Evolutionary conservation across 2,113 vertebrate species (phyloP), one percentile per base, ranked within the genome.

Genomic region (Pleuronectes platessa): DNA sequence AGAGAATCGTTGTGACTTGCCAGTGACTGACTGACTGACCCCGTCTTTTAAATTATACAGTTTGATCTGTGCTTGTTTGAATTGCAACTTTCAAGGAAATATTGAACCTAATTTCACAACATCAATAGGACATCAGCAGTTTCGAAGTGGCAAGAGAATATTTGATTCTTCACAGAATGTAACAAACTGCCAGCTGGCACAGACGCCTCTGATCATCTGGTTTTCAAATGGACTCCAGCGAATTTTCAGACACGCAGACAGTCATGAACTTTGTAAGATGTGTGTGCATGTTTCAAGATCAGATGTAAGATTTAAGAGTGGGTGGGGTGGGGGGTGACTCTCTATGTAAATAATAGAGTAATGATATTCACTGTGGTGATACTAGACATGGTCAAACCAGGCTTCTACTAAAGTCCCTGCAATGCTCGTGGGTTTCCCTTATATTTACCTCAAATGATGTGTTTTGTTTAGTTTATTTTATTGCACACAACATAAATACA

Each of bases 31-130:
- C 40, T 65, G 82, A 60, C 74, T 78, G 70, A 81, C 74, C 83
- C 68, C 71, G 74, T 86, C 85, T 87, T 87, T 90, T 73, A 86
- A 90, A 91, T 88, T 72, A 61, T 63, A 62, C 77, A 81, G 84
- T 78, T 90, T 88, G 81, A 90, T 90, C 78, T 79, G 71, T 62
- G 72, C 27, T 77, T 82, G 76, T 88, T 90, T 53, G 80, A 71
- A 83, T 63, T 72, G 54, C 26, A 75, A 5, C 60, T 75, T 87
- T 89, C 70, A 81, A 89, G 71, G 61, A 80, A 86, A 89, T 79
- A 89, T 81, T 80, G 40, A 83, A 81, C 73, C 82, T 81, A 53
- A 86, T 88, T 79, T 83, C 70, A 51, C 74, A 76, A 79, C 69
- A 81, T 84, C 83, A 85, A 63, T 67, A 61, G 47, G 78, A 78